Conservation (phyloP, 1,140 invertebrate species). For the Caenorhabditis remanei region DNA sequence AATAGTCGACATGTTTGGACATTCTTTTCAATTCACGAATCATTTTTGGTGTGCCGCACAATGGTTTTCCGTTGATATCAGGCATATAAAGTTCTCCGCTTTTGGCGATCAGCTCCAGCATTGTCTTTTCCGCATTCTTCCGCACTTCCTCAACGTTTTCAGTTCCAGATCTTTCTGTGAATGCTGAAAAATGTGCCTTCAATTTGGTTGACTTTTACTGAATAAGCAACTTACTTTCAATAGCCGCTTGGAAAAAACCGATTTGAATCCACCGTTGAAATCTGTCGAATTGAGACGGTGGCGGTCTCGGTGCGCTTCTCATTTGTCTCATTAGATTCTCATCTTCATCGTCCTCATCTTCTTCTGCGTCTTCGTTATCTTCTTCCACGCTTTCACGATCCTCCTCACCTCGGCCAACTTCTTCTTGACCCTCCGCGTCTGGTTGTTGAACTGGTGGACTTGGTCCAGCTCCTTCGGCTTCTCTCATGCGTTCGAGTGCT, state of each 20-base stretch:
- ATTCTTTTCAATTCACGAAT: not conserved
- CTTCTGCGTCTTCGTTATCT: not conserved
- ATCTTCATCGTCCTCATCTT: conserved; percentile 2
- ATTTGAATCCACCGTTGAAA: not conserved
- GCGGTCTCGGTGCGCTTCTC: not conserved
- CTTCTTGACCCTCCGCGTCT: no score
- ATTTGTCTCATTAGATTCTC: not conserved
- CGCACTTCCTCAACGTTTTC: not conserved
- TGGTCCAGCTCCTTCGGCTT: no score
- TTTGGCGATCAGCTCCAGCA: no score
- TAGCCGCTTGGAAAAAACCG: not conserved
- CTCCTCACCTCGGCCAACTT: not conserved
- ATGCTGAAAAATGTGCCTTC: not conserved
- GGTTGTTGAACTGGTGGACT: no score
- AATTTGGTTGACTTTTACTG: not conserved
- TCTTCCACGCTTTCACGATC: not conserved
- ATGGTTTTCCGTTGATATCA: not conserved
- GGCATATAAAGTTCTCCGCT: not conserved
- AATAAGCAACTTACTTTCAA: conserved; percentile 1
- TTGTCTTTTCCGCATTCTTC: not conserved
- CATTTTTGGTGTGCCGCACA: not conserved
- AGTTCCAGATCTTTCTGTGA: not conserved
- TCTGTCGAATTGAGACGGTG: not conserved
- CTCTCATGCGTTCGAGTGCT: no score
- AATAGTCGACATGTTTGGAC: conserved; percentile 4